Conservation (phyloP, 2,113 vertebrate species). For the Columba janthina region DNA sequence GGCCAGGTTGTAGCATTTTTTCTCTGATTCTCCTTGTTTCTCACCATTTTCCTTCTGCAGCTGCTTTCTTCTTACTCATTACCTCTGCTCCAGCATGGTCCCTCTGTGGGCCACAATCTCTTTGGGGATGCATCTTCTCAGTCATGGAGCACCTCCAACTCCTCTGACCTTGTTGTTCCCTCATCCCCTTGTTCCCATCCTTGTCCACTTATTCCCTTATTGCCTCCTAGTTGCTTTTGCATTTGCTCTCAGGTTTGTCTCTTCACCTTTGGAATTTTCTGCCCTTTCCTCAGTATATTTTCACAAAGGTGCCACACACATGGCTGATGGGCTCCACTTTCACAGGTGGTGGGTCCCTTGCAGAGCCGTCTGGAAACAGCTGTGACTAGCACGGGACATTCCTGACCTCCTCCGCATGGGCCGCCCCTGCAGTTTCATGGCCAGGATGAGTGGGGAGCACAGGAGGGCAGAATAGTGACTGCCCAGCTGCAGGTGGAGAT, state of each 20-base stretch:
- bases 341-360: rapidly evolving
- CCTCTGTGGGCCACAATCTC: not conserved
- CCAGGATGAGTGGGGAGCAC: not conserved
- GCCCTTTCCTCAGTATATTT: not conserved
- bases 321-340: not conserved
- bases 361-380: not conserved
- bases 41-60: not conserved
- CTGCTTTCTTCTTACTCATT: not conserved
- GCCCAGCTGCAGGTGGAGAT: not conserved
- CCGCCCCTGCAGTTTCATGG: not conserved
- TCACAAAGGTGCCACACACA: rapidly evolving
- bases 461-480: not conserved
- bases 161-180: not conserved
- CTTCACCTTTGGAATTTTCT: not conserved
- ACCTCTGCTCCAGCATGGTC: not conserved
- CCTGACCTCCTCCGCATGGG: not conserved
- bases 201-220: not conserved
- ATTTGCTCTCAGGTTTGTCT: not conserved
- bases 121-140: not conserved
- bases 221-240: not conserved
- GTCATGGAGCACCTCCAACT: not conserved
- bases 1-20: not conserved
- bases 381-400: not conserved
- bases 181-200: not conserved
- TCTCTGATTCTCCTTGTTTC: not conserved